These are phyloP conservation scores for Rotaria sp. DNA, from an alignment of 2,888 invertebrate species.

Conservation along the genomic window DNA sequence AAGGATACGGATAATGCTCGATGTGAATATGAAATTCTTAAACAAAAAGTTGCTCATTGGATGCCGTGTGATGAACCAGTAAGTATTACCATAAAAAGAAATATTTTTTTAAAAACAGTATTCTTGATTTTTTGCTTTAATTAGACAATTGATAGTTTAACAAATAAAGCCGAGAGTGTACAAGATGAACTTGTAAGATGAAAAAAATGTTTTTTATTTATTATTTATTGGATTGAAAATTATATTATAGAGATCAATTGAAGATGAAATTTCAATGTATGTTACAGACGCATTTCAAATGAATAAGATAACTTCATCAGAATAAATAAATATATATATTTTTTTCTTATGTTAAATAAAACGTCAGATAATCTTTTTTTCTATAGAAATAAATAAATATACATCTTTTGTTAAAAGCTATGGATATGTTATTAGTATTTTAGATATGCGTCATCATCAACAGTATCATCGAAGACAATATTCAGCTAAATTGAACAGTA, in stretches of 20 bases:
- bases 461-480: background rate
- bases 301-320: background rate
- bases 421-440: background rate
- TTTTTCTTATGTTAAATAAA: background rate
- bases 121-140: background rate
- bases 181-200: background rate
- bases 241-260: background rate
- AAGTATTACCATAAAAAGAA: background rate
- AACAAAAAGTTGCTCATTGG: conserved; percentile 1
- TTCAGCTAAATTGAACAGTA: background rate
- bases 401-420: no score
- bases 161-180: background rate
- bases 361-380: background rate
- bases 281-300: conserved; percentile 15
- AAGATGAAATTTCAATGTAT: conserved; percentile 16
- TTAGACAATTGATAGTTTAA: conserved; percentile 25
- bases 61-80: conserved; percentile 14
- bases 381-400: background rate
- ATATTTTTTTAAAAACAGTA: background rate
- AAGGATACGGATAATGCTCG: background rate
- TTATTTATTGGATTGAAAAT: no score
- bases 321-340: background rate
- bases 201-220: background rate
- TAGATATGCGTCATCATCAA: conserved; percentile 13
- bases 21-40: conserved; percentile 11